Conservation (phyloP, 2,888 invertebrate genomes). For the Entomobrya multifasciata region DNA sequence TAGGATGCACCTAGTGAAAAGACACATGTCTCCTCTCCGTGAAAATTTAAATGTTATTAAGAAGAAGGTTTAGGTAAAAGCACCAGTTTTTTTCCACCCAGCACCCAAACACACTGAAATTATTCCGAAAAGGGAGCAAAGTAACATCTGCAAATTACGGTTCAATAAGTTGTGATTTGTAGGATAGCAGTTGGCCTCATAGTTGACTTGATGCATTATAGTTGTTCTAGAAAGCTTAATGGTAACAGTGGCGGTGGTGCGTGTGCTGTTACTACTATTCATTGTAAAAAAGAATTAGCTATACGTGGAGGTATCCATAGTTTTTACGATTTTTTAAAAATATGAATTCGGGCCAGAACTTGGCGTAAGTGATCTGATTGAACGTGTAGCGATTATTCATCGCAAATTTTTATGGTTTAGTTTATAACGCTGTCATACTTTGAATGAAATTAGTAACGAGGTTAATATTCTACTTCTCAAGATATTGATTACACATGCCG, state of each 20-base stretch:
- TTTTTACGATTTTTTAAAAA: neutral
- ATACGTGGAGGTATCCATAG: constrained; percentile 14
- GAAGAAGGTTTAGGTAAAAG: constrained; percentile 10
- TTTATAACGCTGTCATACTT: no score
- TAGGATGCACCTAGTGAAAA: neutral
- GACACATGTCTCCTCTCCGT: neutral
- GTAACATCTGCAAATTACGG: constrained; percentile 69
- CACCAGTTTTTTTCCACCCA: neutral
- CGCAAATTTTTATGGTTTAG: no score
- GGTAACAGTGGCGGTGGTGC: no score
- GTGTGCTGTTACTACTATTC: no score
- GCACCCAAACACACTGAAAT: neutral
- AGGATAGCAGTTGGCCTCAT: constrained; percentile 11
- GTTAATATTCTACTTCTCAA: no score
- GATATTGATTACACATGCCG: no score
- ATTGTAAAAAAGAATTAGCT: no score
- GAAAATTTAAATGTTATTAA: constrained; percentile 42
- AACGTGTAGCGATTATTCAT: no score
- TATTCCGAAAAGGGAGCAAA: neutral
- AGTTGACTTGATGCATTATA: neutral
- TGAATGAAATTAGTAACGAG: no score
- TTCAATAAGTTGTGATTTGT: constrained; percentile 57
- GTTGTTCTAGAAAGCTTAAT: no score
- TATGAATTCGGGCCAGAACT: no score
- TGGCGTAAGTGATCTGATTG: no score